Evolutionary conservation across 2,113 vertebrate genomes (phyloP).

Genomic region (Sciurus niger): DNA sequence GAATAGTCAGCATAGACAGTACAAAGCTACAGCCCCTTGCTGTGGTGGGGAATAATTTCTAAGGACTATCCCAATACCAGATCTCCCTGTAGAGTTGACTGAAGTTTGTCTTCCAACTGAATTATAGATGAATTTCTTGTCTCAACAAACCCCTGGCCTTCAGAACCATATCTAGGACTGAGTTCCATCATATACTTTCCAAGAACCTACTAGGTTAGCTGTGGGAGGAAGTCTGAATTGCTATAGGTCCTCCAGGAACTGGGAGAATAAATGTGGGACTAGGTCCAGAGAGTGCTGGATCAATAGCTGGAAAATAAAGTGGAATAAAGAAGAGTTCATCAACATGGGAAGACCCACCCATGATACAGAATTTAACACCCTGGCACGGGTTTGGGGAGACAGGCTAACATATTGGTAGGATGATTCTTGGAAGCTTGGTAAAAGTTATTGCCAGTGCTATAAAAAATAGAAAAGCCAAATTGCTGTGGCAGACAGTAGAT

Average conservation of each 20-base stretch:
- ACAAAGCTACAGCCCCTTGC: background rate
- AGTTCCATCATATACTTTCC: background rate
- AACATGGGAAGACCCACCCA: background rate
- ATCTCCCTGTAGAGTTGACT: background rate
- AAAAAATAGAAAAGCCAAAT: slow-evolving; percentile 30
- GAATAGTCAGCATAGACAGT: background rate
- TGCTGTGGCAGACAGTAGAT: background rate
- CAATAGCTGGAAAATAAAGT: background rate
- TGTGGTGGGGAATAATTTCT: background rate
- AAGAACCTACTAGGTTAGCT: background rate
- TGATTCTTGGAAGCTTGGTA: slow-evolving; percentile 23
- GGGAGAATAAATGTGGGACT: background rate
- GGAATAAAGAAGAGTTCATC: background rate
- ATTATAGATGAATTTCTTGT: background rate
- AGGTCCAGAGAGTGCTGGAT: background rate
- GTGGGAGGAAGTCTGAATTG: background rate
- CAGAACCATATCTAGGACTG: background rate
- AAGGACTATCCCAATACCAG: background rate
- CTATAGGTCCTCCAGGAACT: background rate
- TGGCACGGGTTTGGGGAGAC: slow-evolving; percentile 34
- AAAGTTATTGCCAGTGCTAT: background rate
- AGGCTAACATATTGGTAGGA: slow-evolving; percentile 13
- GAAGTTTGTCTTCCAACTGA: background rate
- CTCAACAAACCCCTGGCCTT: background rate
- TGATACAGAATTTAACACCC: background rate